Evolutionary conservation across 1,140 invertebrate genomes (phyloP).

Genomic region (Ooceraea biroi): DNA sequence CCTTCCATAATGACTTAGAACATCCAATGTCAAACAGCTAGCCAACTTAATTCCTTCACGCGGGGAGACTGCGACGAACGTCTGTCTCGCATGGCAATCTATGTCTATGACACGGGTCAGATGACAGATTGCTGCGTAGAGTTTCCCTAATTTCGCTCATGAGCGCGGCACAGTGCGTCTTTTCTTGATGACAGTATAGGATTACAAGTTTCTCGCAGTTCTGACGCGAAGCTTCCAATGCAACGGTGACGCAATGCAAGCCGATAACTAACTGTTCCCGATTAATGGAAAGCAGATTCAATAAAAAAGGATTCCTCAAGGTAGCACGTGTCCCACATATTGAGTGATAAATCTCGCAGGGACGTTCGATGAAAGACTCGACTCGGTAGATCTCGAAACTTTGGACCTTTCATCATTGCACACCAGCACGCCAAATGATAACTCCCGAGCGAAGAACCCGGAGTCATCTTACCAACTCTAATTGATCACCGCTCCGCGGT

Average conservation of each 20-base stretch:
- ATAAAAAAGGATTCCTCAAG: too few species aligned
- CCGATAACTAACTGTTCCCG: too few species aligned
- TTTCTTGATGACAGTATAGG: too few species aligned
- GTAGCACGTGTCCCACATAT: not conserved
- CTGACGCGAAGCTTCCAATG: too few species aligned
- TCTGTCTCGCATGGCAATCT: not conserved
- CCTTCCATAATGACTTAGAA: constrained; percentile 10
- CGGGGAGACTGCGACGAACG: not conserved
- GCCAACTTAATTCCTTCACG: constrained; percentile 25
- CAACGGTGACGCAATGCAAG: too few species aligned
- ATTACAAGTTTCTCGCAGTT: too few species aligned
- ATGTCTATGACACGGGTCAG: not conserved
- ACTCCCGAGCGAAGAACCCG: not conserved
- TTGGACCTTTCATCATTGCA: not conserved
- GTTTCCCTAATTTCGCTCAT: too few species aligned
- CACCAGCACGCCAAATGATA: not conserved
- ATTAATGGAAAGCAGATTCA: too few species aligned
- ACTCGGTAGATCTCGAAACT: not conserved
- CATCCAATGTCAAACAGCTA: not conserved
- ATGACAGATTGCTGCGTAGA: too few species aligned
- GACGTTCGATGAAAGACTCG: not conserved
- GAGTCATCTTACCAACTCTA: not conserved
- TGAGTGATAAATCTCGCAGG: not conserved
- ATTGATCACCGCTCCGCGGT: not conserved
- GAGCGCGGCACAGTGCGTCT: too few species aligned